A percentile compares a stretch with the other conserved stretches of the same genome.
phyloP scores from a whole-genome alignment of 2,113 vertebrate genomes.

The Echinops telfairi region DNA sequence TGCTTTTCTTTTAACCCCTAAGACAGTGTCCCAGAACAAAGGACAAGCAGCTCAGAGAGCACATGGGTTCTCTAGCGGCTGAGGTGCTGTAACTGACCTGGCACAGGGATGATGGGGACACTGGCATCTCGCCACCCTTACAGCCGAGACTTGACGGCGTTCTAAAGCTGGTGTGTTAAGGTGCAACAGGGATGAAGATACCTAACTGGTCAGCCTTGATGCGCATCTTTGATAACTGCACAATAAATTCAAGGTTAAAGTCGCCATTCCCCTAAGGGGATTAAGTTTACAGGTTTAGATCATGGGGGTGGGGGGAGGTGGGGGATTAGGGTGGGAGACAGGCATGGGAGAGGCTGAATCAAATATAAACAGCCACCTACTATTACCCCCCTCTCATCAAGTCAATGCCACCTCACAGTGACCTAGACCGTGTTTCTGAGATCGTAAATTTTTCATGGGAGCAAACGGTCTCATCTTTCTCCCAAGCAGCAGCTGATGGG shows the following conservation, averaged over 20 bases:
- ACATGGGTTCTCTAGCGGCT: neutral
- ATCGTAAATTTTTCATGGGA: too few relatives aligned
- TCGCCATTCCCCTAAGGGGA: neutral
- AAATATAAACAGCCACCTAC: too few relatives aligned
- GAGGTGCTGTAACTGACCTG: neutral
- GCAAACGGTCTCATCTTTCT: neutral
- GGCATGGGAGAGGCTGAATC: too few relatives aligned
- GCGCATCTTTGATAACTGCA: neutral
- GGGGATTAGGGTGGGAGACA: too few relatives aligned
- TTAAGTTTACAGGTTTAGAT: too few relatives aligned
- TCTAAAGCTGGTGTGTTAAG: neutral
- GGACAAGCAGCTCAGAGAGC: neutral
- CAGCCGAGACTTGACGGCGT: neutral
- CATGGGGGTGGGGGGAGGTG: too few relatives aligned
- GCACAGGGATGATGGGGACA: neutral
- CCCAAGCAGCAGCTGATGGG: neutral
- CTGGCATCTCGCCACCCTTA: neutral
- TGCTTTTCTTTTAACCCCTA: too few relatives aligned
- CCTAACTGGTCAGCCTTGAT: neutral
- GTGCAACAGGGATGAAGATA: neutral
- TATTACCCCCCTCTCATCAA: too few relatives aligned
- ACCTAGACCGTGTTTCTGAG: too few relatives aligned
- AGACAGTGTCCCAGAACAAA: neutral
- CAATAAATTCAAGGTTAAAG: neutral
- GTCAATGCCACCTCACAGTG: too few relatives aligned